A percentile compares a stretch with the other conserved stretches of the same genome.
Evolutionary conservation across 2,888 invertebrate species (phyloP).

Genomic region (Epinotia ramella): DNA sequence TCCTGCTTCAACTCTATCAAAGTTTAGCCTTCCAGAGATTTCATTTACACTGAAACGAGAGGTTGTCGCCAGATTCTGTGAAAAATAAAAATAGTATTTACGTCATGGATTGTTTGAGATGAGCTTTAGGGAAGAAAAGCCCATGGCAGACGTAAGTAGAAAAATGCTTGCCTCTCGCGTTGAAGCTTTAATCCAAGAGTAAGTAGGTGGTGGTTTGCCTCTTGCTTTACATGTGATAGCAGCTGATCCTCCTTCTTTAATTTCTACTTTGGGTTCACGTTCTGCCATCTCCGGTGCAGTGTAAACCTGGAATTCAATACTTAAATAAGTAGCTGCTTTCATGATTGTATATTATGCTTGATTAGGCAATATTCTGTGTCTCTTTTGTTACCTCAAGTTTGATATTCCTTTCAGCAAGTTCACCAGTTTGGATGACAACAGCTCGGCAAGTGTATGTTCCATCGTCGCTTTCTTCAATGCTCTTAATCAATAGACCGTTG

Average conservation of each 20-base stretch:
- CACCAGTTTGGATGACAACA: slow-evolving; percentile 92
- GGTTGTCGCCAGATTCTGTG: slow-evolving; percentile 88
- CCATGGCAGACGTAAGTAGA: background rate
- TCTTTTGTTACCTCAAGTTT: slow-evolving; percentile 88
- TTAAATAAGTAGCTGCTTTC: background rate
- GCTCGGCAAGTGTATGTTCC: slow-evolving; percentile 95
- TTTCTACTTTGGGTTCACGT: slow-evolving; percentile 86
- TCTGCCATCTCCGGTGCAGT: slow-evolving; percentile 90
- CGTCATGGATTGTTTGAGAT: background rate
- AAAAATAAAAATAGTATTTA: slow-evolving; percentile 46
- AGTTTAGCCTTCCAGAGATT: slow-evolving; percentile 89
- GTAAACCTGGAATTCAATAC: slow-evolving; percentile 84
- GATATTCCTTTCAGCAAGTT: slow-evolving; percentile 90
- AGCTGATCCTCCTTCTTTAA: slow-evolving; percentile 92
- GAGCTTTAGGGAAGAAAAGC: background rate
- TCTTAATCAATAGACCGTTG: slow-evolving; percentile 91
- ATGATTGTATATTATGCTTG: background rate
- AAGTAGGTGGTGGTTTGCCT: slow-evolving; percentile 94
- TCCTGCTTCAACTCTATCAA: slow-evolving; percentile 90
- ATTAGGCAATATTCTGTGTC: background rate
- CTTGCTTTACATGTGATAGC: slow-evolving; percentile 91
- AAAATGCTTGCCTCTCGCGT: slow-evolving; percentile 83
- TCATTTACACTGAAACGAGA: slow-evolving; percentile 88
- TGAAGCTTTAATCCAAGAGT: slow-evolving; percentile 92
- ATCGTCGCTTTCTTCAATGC: slow-evolving; percentile 92